Percentiles rank a stretch among this genome's conserved stretches.
These are phyloP conservation scores for Discoglossus pictus DNA, from an alignment of 2,797 vertebrate species.

Conservation along the genomic window DNA sequence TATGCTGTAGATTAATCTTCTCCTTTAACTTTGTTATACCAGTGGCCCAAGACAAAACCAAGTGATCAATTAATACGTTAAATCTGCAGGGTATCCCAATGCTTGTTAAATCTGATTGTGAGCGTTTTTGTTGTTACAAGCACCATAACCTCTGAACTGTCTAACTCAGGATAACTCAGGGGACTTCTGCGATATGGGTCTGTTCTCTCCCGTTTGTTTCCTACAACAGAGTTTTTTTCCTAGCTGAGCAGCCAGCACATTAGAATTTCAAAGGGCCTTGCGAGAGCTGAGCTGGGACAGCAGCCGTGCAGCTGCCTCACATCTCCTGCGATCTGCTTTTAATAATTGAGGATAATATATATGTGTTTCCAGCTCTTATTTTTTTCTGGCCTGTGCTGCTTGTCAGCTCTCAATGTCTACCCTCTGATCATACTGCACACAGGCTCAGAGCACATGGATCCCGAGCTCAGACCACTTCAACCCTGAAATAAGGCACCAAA, in stretches of 20 bases:
- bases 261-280: constrained; percentile 67
- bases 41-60: no score
- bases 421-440: constrained; percentile 76
- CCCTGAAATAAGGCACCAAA: constrained; percentile 73
- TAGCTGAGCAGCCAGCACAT: constrained; percentile 63
- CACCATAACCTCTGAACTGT: constrained; percentile 34
- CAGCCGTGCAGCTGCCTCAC: constrained; percentile 70
- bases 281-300: constrained; percentile 58
- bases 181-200: constrained; percentile 23
- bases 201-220: constrained; percentile 46
- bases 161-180: constrained; percentile 19
- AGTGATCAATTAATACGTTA: constrained; percentile 11
- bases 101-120: constrained; percentile 18
- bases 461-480: constrained; percentile 77
- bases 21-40: no score
- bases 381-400: constrained; percentile 65
- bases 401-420: constrained; percentile 74
- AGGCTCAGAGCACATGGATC: constrained; percentile 53
- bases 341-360: constrained; percentile 82
- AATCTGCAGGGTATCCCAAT: constrained; percentile 2
- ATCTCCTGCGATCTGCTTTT: constrained; percentile 75
- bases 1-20: no score
- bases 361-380: constrained; percentile 76
- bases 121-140: constrained; percentile 21
- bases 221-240: constrained; percentile 43